These are phyloP conservation scores for Andrena camellia DNA, from an alignment of 2,888 invertebrate genomes.

Conservation along the genomic window DNA sequence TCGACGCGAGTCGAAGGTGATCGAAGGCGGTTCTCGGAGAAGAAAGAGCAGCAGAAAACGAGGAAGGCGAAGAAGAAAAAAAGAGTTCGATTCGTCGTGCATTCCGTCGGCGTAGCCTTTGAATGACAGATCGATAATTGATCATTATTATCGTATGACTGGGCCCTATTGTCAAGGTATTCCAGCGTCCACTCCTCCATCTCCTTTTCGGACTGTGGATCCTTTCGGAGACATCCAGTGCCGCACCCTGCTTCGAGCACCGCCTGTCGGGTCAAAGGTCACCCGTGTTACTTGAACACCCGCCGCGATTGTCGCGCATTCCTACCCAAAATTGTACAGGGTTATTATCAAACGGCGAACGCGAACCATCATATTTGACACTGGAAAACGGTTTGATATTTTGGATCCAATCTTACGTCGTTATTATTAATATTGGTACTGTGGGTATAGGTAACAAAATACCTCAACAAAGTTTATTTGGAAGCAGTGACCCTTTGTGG, in stretches of 20 bases:
- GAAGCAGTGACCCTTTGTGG: no score
- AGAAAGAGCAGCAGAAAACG: conserved; percentile 46
- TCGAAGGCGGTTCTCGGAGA: conserved; percentile 47
- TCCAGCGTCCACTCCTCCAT: conserved; percentile 64
- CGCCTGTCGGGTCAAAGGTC: conserved; percentile 77
- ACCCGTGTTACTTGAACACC: conserved; percentile 79
- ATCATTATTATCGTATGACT: conserved; percentile 83
- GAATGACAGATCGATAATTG: conserved; percentile 84
- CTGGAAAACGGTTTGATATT: background rate
- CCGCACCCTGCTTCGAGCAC: conserved; percentile 80
- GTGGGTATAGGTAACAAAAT: no score
- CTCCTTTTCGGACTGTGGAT: conserved; percentile 72
- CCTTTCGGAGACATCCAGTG: conserved; percentile 74
- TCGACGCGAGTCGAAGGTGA: background rate
- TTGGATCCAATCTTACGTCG: background rate
- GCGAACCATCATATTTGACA: background rate
- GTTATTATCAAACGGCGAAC: conserved; percentile 16
- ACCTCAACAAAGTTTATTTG: no score
- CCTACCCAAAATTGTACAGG: conserved; percentile 66
- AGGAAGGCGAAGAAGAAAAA: conserved; percentile 60
- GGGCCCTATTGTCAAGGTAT: conserved; percentile 78
- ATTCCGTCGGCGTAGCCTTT: conserved; percentile 79
- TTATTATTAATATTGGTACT: no score
- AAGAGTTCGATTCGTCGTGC: conserved; percentile 81
- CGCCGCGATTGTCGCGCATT: conserved; percentile 83